Conservation (phyloP, 2,113 vertebrate species). For the Xenotilapia longispinis region DNA sequence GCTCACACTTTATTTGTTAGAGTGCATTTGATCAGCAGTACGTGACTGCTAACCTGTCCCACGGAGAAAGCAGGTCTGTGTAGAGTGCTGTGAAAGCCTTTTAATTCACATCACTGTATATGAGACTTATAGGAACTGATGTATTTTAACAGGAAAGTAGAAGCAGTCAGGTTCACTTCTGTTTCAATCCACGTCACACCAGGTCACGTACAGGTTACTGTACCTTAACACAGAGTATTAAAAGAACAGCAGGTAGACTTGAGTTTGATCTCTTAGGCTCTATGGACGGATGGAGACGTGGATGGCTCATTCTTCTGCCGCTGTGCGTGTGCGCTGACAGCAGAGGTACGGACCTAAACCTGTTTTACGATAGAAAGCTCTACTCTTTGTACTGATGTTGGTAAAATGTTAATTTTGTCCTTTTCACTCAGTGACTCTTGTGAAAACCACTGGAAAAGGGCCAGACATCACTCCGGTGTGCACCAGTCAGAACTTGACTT, state of each 20-base stretch:
- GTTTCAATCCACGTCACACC: not conserved
- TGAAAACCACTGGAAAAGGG: not conserved
- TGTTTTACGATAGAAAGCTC: not conserved
- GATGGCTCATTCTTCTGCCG: not conserved
- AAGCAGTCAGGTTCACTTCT: not conserved
- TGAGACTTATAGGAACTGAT: not conserved
- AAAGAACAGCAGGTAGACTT: not conserved
- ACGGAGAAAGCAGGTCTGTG: fast-evolving
- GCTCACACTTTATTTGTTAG: not conserved
- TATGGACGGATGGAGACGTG: not conserved
- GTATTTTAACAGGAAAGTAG: not conserved
- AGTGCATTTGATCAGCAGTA: not conserved
- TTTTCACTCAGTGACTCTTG: not conserved
- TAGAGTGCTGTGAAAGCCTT: not conserved
- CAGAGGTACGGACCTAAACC: not conserved
- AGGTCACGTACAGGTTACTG: not conserved
- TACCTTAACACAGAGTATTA: not conserved
- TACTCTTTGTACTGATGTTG: not conserved
- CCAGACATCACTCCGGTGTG: not conserved
- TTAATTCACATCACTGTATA: not conserved
- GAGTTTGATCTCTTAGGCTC: not conserved
- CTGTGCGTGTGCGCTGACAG: not conserved
- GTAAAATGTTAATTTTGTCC: not conserved
- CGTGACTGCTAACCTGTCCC: not conserved
- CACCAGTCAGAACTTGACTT: not conserved